Evolutionary conservation across 1,140 invertebrate species (phyloP).

Genomic region (Meloidogyne exigua): DNA sequence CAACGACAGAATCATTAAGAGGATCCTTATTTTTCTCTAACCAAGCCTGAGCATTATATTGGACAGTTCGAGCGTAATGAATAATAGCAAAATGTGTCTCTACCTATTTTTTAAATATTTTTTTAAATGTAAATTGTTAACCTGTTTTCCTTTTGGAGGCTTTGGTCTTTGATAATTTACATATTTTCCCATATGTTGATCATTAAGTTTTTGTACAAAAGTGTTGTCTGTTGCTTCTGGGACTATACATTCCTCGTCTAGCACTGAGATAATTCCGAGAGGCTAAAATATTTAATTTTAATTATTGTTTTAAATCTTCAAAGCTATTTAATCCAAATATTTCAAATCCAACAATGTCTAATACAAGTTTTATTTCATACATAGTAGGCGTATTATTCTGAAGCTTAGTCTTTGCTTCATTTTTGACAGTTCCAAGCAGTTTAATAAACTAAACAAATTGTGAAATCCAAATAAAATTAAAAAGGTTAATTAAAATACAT

Average conservation of each 20-base stretch:
- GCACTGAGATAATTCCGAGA: conserved; percentile 99
- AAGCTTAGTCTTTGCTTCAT: no score
- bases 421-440: no score
- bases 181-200: conserved; percentile 96
- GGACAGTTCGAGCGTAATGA: conserved; percentile 96
- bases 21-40: conserved; percentile 99
- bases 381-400: no score
- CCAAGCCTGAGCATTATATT: conserved; percentile 96
- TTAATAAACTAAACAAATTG: no score
- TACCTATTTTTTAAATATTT: conserved; percentile 72
- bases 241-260: conserved; percentile 99
- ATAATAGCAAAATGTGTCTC: conserved; percentile 94
- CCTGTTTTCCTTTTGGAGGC: conserved; percentile 79
- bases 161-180: conserved; percentile 88
- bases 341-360: conserved; percentile 99
- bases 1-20: conserved; percentile 95
- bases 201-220: conserved; percentile 94
- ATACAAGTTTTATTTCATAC: no score
- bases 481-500: no score
- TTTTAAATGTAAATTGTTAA: background rate
- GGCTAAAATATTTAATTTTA: conserved; percentile 77
- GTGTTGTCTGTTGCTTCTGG: conserved; percentile 97
- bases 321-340: conserved; percentile 99
- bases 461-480: no score
- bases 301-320: conserved; percentile 68